Percentiles rank a stretch among this genome's conserved stretches.
Evolutionary conservation across 2,113 vertebrate genomes (phyloP).

Genomic region (Agapornis roseicollis): DNA sequence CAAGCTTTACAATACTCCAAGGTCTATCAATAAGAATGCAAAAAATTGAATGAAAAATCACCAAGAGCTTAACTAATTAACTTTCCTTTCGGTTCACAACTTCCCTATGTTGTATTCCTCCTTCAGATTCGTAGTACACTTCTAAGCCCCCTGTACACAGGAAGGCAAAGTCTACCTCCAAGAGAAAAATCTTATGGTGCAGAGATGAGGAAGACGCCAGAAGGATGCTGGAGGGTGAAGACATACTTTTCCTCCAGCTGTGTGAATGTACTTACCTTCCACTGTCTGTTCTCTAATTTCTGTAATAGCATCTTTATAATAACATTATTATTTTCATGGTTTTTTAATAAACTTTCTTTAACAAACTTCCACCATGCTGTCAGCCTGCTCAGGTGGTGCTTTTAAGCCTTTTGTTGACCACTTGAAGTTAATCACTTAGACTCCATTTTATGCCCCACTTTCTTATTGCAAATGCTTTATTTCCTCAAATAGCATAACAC

Average conservation of each 20-base stretch:
- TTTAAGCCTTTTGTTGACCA: not conserved
- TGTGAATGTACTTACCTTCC: not conserved
- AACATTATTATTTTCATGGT: not conserved
- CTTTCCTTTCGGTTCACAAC: not conserved
- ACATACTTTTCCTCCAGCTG: not conserved
- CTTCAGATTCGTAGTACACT: not conserved
- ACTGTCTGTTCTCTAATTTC: not conserved
- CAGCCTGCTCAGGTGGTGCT: not conserved
- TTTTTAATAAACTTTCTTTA: not conserved
- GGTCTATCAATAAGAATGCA: not conserved
- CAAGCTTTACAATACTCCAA: not conserved
- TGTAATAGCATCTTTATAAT: rapidly evolving
- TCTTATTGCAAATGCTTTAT: not conserved
- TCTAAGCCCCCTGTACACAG: not conserved
- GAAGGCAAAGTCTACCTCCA: not conserved
- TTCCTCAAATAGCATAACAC: not conserved
- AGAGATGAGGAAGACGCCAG: not conserved
- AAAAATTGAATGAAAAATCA: not conserved
- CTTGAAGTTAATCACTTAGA: not conserved
- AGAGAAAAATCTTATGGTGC: not conserved
- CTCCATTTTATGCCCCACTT: not conserved
- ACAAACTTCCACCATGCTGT: not conserved
- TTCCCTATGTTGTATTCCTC: not conserved
- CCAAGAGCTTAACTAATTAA: not conserved
- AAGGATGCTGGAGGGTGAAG: not conserved